Percentiles rank a stretch among this genome's conserved stretches.
Conservation (phyloP, 2,113 vertebrate genomes). For the Proterorhinus semilunaris region DNA sequence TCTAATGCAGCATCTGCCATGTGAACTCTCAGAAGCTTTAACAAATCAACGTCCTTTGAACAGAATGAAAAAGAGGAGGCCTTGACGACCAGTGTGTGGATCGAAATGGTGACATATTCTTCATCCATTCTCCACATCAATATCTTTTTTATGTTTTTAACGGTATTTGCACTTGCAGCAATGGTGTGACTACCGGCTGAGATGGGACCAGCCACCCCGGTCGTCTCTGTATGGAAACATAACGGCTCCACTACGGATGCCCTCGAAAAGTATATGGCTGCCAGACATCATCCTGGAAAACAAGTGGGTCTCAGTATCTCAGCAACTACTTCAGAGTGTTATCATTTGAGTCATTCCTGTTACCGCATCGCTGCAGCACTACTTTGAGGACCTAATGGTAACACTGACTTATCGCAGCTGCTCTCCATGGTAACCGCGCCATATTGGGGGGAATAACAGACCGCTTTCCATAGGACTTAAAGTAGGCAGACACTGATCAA, state of each 20-base stretch:
- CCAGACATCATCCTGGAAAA: conserved; percentile 92
- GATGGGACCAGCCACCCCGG: conserved; percentile 78
- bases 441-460: too few relatives aligned
- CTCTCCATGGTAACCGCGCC: too few relatives aligned
- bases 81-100: conserved; percentile 93
- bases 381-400: too few relatives aligned
- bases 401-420: too few relatives aligned
- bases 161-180: conserved; percentile 69
- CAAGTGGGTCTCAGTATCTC: conserved; percentile 79
- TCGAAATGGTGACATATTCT: conserved; percentile 87
- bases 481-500: too few relatives aligned
- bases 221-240: conserved; percentile 79
- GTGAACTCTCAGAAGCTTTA: not conserved
- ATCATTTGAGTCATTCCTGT: not conserved
- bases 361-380: too few relatives aligned
- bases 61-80: conserved; percentile 93
- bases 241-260: conserved; percentile 77
- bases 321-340: not conserved
- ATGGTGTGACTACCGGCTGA: conserved; percentile 90
- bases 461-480: too few relatives aligned
- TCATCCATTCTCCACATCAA: not conserved
- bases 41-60: conserved; percentile 23
- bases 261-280: conserved; percentile 90
- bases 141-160: not conserved
- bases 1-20: not conserved